phyloP scores from a whole-genome alignment of 2,797 vertebrate species.

The Tragopan temminckii region DNA sequence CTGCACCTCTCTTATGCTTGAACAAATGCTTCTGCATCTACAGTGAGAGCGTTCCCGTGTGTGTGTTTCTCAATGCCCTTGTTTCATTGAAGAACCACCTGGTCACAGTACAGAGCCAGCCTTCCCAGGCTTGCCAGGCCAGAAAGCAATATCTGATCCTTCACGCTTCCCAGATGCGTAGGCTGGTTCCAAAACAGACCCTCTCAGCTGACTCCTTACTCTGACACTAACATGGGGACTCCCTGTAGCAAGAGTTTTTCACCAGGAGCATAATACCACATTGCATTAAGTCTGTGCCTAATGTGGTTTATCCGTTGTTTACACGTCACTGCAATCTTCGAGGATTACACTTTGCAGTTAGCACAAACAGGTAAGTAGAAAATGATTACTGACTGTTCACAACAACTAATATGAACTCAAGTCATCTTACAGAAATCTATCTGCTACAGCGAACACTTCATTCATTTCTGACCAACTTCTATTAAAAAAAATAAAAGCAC shows the following conservation, averaged over 20 bases:
- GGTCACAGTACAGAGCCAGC: not conserved
- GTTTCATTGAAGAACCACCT: not conserved
- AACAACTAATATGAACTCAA: not conserved
- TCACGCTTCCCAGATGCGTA: not conserved
- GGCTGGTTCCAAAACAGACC: not conserved
- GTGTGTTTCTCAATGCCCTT: not conserved
- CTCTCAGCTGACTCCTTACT: not conserved
- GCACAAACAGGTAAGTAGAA: slow-evolving; percentile 21
- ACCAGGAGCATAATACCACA: not conserved
- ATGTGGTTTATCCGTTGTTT: slow-evolving; percentile 57
- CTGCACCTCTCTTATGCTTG: not conserved
- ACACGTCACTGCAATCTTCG: slow-evolving; percentile 29
- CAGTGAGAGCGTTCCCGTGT: not conserved
- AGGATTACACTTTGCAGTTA: slow-evolving; percentile 4
- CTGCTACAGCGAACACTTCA: not conserved
- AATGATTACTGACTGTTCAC: slow-evolving; percentile 14
- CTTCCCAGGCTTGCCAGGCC: not conserved
- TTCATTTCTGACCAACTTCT: not conserved
- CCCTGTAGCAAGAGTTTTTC: not conserved
- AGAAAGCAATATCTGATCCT: not conserved
- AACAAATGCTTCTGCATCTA: not conserved
- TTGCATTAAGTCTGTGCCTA: slow-evolving; percentile 30
- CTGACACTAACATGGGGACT: not conserved
- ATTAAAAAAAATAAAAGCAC: not conserved
- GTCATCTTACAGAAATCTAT: not conserved